These are phyloP conservation scores for Staurois parvus DNA, from an alignment of 2,797 vertebrate species.

Conservation along the genomic window DNA sequence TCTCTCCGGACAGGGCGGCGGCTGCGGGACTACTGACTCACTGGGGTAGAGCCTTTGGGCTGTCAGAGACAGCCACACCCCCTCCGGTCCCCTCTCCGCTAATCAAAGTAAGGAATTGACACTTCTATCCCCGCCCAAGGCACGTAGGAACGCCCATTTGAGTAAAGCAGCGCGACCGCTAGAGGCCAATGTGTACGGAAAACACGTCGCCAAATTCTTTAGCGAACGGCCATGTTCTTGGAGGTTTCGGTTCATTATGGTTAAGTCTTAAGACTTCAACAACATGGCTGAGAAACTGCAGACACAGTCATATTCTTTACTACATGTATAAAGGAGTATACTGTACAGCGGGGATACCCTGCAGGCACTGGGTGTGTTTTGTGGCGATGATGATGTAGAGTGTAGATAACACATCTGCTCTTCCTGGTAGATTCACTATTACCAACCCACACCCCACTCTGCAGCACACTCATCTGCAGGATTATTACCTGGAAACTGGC, in stretches of 20 bases:
- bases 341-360: not conserved
- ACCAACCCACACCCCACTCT: not conserved
- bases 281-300: not conserved
- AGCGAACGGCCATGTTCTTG: too few relatives aligned
- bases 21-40: slow-evolving; percentile 29
- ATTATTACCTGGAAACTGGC: too few relatives aligned
- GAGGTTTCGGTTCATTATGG: not conserved
- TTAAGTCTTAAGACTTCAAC: not conserved
- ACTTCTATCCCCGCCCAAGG: too few relatives aligned
- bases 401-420: not conserved
- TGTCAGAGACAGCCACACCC: not conserved
- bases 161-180: not conserved
- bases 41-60: not conserved
- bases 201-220: not conserved
- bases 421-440: not conserved
- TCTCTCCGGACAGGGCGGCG: slow-evolving; percentile 25
- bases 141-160: too few relatives aligned
- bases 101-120: not conserved
- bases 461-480: too few relatives aligned
- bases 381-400: not conserved
- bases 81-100: not conserved
- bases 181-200: not conserved
- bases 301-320: not conserved
- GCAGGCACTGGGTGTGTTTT: not conserved
- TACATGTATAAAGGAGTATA: not conserved